A percentile compares a stretch with the other conserved stretches of the same genome.
phyloP scores from a whole-genome alignment of 2,113 vertebrate genomes.

The Tachysurus fulvidraco region DNA sequence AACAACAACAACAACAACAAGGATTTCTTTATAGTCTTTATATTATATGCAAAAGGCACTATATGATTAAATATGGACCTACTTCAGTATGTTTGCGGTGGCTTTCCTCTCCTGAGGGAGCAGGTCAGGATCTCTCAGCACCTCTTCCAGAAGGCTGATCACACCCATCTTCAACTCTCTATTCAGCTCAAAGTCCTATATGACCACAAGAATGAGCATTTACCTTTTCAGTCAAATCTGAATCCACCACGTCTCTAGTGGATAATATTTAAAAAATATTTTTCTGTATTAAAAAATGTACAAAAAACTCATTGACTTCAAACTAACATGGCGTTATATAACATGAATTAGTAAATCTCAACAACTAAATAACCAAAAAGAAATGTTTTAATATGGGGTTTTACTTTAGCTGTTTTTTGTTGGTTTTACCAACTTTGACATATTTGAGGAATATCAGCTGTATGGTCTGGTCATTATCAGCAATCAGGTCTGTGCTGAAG shows the following conservation, averaged over 20 bases:
- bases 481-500: too few species aligned
- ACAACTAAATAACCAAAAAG: not conserved
- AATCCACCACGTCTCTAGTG: not conserved
- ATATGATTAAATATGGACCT: constrained; percentile 12
- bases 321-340: not conserved
- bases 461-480: too few species aligned
- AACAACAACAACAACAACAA: not conserved
- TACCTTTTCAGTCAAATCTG: not conserved
- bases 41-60: not conserved
- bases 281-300: not conserved
- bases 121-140: constrained; percentile 92
- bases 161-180: constrained; percentile 92
- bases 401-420: not conserved
- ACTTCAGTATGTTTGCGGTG: constrained; percentile 94
- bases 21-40: not conserved
- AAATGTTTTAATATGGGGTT: not conserved
- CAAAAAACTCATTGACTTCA: not conserved
- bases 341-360: not conserved
- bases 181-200: constrained; percentile 95
- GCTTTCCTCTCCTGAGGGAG: constrained; percentile 98
- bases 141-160: constrained; percentile 92
- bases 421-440: not conserved
- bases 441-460: not conserved
- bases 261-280: not conserved
- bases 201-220: constrained; percentile 17